Evolutionary conservation across 2,113 vertebrate species (phyloP), one percentile per base, ranked within the genome.

Genomic region (Anguilla rostrata): DNA sequence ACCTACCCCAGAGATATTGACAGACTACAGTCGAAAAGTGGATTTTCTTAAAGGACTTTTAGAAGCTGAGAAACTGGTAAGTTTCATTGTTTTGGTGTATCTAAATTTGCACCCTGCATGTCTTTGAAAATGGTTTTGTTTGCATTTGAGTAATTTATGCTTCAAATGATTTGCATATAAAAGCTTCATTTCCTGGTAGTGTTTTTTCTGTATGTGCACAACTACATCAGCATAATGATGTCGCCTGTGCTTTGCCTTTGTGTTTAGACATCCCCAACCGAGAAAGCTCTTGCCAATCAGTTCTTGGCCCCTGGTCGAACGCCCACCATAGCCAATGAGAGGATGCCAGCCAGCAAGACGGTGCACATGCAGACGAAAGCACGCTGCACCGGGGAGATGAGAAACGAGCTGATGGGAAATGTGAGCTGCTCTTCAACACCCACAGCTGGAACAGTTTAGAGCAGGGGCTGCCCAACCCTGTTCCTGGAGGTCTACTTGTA

Each of bases 201-300:
- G 5, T 46, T 46, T 46, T 46, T 53, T 11, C 49, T 12, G 49
- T 53, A 53, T 53, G 49, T 53, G 14, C 49, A 53, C 22, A 34
- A 34, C 34, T 34, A 26, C 22, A 46, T 8, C 43, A 6, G 8
- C 34, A 12, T 29, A 29, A n/a, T 12, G 34, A 34, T 12, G 11
- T 75, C 71, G 34, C 34, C 26, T 18, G 14, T 75, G 57, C 12
- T 90, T 29, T 4, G n/a, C n/a, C n/a, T 60, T 15, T 57, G 0
- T 87, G 83, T 85, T 1, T 82, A 99, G 98, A 86, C 96, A 0
- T 97, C 98, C 0, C 92, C 98, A 0, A 96, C 97, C 0, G 98
- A 99, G 91, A 99, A 99, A 88, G 98, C 98, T 3, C 92, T 99
- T 89, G 98, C 98, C 29, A 99, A 98, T 92, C 98, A 99, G 93